These are phyloP conservation scores for Bryconaethiops microstoma DNA, from an alignment of 2,797 vertebrate species.

Conservation along the genomic window DNA sequence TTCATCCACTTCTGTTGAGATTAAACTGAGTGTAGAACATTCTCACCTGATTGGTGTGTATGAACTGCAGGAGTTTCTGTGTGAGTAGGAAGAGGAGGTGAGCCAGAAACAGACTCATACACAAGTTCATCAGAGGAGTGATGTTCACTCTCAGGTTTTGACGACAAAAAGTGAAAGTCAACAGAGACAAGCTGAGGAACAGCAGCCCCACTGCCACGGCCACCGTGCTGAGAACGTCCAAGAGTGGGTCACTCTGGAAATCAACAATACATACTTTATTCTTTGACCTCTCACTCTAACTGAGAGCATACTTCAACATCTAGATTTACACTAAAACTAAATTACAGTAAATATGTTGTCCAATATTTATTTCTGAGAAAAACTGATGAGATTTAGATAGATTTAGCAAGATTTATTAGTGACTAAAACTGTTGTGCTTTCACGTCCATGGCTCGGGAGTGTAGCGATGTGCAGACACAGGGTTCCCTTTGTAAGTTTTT, in stretches of 20 bases:
- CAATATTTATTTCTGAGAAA: no score
- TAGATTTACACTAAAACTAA: no score
- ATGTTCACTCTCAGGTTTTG: background rate
- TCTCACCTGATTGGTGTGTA: background rate
- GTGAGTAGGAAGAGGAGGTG: background rate
- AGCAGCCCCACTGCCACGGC: background rate
- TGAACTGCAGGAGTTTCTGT: background rate
- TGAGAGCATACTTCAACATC: background rate
- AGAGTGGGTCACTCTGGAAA: background rate
- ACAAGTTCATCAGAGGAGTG: background rate
- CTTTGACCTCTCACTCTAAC: background rate
- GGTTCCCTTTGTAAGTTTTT: no score
- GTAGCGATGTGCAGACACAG: no score
- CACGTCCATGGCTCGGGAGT: no score
- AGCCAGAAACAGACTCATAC: background rate
- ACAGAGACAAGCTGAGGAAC: background rate
- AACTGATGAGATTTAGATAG: no score
- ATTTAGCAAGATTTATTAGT: rapidly evolving
- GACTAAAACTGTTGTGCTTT: no score
- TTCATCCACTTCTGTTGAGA: background rate
- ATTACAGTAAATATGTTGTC: no score
- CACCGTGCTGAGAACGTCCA: background rate
- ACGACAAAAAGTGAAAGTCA: background rate
- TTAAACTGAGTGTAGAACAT: background rate
- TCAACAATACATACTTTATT: background rate